Evolutionary conservation across 2,113 vertebrate genomes (phyloP).

Genomic region (Cygnus atratus): DNA sequence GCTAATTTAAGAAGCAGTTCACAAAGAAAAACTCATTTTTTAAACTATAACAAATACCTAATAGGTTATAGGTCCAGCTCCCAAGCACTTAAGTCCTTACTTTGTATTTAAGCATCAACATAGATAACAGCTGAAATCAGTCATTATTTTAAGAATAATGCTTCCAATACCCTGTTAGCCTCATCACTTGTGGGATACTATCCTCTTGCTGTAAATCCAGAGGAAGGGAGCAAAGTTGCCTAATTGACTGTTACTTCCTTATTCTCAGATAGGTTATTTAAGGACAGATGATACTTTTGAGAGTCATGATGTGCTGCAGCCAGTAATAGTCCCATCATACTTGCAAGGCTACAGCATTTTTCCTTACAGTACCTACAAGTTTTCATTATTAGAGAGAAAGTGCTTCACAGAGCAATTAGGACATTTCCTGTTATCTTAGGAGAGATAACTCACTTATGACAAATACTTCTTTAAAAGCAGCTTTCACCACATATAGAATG

Average conservation of each 20-base stretch:
- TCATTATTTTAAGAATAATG: not conserved
- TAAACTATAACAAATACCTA: rapidly evolving
- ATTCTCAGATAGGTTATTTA: not conserved
- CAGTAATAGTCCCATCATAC: not conserved
- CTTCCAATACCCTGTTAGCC: not conserved
- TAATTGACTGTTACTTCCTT: not conserved
- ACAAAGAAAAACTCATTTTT: not conserved
- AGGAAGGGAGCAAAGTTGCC: rapidly evolving
- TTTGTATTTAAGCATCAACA: rapidly evolving
- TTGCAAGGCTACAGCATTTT: not conserved
- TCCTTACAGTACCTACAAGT: not conserved
- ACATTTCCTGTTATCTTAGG: rapidly evolving
- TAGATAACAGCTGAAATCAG: not conserved
- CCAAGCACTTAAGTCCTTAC: rapidly evolving
- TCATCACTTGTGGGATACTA: rapidly evolving
- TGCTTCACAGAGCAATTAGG: not conserved
- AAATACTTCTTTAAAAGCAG: rapidly evolving
- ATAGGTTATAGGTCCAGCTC: not conserved
- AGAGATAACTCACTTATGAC: rapidly evolving
- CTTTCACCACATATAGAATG: rapidly evolving
- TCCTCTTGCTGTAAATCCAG: rapidly evolving
- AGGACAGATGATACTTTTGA: not conserved
- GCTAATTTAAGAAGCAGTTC: not conserved
- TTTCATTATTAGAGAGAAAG: not conserved
- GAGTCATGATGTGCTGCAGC: not conserved